A percentile compares a stretch with the other conserved stretches of the same genome.
Evolutionary conservation across 2,113 vertebrate genomes (phyloP).

Genomic region (Turdus rufiventris): DNA sequence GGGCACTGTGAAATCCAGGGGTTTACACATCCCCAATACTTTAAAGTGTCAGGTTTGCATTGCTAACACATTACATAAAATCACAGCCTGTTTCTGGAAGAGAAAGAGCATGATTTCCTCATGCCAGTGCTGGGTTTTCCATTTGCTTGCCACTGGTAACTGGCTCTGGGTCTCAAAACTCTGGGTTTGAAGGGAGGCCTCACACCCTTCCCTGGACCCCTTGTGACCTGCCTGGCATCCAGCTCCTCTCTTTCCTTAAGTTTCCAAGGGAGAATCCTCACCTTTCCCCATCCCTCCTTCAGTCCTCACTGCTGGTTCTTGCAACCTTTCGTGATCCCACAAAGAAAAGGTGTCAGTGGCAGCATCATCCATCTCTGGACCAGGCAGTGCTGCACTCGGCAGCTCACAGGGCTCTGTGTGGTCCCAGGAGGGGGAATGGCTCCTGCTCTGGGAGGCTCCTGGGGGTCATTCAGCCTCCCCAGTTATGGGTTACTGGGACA

Average conservation of each 20-base stretch:
- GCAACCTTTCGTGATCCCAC: neutral
- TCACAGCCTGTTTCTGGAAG: neutral
- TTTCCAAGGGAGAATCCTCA: neutral
- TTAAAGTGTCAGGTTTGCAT: neutral
- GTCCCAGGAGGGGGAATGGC: neutral
- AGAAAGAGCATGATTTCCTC: neutral
- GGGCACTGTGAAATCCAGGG: neutral
- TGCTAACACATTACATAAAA: neutral
- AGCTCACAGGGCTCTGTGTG: neutral
- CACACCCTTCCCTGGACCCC: neutral
- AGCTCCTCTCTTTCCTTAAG: neutral
- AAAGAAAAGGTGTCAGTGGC: neutral
- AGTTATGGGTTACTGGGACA: neutral
- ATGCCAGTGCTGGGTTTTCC: neutral
- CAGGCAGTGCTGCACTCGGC: neutral
- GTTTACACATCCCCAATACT: fast-evolving
- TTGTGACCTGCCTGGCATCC: neutral
- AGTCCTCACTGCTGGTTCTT: neutral
- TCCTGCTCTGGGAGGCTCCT: fast-evolving
- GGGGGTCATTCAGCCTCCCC: neutral
- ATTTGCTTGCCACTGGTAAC: neutral
- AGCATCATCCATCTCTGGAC: neutral
- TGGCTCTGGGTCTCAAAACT: neutral
- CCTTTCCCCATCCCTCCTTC: neutral
- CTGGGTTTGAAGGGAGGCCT: neutral